Conservation (phyloP, 2,888 invertebrate species). For the Agriopis aurantiaria region DNA sequence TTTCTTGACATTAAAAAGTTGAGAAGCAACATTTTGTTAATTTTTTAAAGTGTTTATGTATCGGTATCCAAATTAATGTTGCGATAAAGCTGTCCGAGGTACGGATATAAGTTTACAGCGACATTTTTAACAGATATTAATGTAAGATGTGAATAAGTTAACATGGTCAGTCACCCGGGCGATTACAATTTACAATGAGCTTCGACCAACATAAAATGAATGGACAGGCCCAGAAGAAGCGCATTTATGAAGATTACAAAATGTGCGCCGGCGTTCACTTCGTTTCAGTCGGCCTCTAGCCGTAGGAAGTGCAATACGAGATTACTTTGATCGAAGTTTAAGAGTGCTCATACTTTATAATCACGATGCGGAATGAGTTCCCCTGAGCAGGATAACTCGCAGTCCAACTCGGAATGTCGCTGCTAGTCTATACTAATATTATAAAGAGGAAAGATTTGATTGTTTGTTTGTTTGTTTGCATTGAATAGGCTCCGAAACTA, state of each 20-base stretch:
- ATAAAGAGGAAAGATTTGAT: too few species aligned
- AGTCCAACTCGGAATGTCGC: background rate
- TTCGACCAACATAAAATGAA: too few species aligned
- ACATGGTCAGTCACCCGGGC: conserved; percentile 10
- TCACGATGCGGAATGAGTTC: conserved; percentile 2
- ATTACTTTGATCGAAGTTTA: too few species aligned
- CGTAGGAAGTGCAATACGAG: too few species aligned
- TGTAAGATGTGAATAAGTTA: conserved; percentile 20
- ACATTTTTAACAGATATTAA: conserved; percentile 28
- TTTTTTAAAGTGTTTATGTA: conserved; percentile 28
- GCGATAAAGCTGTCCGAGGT: conserved; percentile 36
- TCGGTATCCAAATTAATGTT: conserved; percentile 37
- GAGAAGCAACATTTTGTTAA: conserved; percentile 16
- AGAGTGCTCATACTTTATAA: too few species aligned
- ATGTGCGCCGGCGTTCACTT: too few species aligned
- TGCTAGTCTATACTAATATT: too few species aligned
- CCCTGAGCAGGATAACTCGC: background rate
- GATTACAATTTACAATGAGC: conserved; percentile 3
- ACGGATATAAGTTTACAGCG: conserved; percentile 29
- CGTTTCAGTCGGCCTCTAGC: too few species aligned
- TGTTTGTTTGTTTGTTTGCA: too few species aligned
- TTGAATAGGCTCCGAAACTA: too few species aligned
- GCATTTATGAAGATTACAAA: too few species aligned
- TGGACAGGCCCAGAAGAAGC: too few species aligned
- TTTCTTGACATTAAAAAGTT: conserved; percentile 27